Base-by-base conservation (phyloP, 1,140 invertebrate genomes). In the Halesus radiatus region DNA sequence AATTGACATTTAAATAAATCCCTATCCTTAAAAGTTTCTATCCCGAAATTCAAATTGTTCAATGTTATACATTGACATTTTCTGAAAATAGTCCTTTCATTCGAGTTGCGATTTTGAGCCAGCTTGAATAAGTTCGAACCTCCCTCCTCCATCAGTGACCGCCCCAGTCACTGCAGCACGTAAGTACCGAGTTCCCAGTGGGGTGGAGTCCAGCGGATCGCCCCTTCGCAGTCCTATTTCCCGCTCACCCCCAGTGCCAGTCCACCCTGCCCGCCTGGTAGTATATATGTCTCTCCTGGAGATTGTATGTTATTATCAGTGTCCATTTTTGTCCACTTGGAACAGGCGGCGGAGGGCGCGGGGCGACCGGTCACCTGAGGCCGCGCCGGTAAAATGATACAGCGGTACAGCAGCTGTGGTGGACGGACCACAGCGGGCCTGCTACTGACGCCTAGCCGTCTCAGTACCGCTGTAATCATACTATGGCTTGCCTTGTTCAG, bases 301-400 rank as follows among this genome's bases (percentile, higher is more conserved):
- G 79, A 68, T 79, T 80, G 29, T 76, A 78, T 83, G 81, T 83
- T 83, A 80, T 83, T 83, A 83, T 83, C 81, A 83, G 76, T 80
- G 72, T 83, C 76, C 58, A 80, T 83, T 83, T 83, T 80, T 83
- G 75, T 83, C 81, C 78, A 82, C 79, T 82, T 79, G 81, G 58
- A 80, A 82, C 50, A 83, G 76, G 37, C 78, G 79, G 79, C 68
- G 75, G 81, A 70, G 76, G 60, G 77, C 76, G 77, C 77, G 66
- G 74, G 74, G 78, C 78, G 78, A 79, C 76, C 45, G 75, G 78
- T 82, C 81, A 72, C 79, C 78, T 82, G 78, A 82, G 78, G 78
- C 79, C 70, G 81, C 79, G 56, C 79, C 81, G 81, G 81, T 80
- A 83, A 83, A 80, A 83, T 83, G 81, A 77, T 83, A 83, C 81